A percentile compares a stretch with the other conserved stretches of the same genome.
Conservation (phyloP, 2,113 vertebrate genomes). For the Leptodactylus fuscus region DNA sequence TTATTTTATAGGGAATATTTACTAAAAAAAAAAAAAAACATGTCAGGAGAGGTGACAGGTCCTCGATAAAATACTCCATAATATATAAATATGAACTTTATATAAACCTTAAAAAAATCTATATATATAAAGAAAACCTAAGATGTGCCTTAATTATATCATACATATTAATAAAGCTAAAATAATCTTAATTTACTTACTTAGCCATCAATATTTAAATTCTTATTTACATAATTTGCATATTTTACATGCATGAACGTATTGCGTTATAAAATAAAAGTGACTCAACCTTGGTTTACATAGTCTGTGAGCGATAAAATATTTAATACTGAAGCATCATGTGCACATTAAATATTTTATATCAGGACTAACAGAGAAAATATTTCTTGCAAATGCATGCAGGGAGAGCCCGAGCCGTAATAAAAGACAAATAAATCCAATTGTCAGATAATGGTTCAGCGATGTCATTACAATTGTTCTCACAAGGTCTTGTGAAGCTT, state of each 20-base stretch:
- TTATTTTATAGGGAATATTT: too few species aligned
- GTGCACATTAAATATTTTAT: constrained; percentile 54
- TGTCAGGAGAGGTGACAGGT: too few species aligned
- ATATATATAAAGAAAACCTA: background rate
- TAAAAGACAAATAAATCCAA: constrained; percentile 54
- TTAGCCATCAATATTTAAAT: constrained; percentile 10
- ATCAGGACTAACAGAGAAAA: constrained; percentile 46
- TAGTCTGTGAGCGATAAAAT: constrained; percentile 47
- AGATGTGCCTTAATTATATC: background rate
- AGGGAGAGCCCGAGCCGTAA: constrained; percentile 30
- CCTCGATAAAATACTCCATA: too few species aligned
- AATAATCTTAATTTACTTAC: background rate
- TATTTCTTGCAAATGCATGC: constrained; percentile 45
- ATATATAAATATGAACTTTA: too few species aligned
- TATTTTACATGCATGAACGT: background rate
- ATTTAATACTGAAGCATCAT: constrained; percentile 41
- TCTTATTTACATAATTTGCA: constrained; percentile 32
- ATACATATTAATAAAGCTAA: constrained; percentile 1
- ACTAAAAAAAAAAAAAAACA: too few species aligned
- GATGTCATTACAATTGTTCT: constrained; percentile 48
- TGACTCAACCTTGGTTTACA: constrained; percentile 53
- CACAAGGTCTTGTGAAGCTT: constrained; percentile 18
- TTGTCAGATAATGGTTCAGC: constrained; percentile 47
- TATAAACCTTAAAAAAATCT: too few species aligned
- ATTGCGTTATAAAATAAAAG: constrained; percentile 22